Evolutionary conservation across 2,888 invertebrate species (phyloP).

Genomic region (Drosophila phalerata): DNA sequence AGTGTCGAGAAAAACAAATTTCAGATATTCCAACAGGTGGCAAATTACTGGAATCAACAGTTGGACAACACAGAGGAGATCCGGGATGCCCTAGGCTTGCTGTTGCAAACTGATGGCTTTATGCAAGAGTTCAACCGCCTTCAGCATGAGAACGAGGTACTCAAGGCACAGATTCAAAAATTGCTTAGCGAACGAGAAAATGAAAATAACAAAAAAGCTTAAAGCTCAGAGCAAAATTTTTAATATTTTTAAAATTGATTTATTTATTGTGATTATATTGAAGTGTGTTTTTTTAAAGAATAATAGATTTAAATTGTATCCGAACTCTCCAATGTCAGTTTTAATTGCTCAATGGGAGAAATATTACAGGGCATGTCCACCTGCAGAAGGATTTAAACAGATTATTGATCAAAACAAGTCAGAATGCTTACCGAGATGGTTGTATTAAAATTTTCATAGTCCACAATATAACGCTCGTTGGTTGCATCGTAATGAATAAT

Average conservation of each 20-base stretch:
- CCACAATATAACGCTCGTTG: conserved; percentile 87
- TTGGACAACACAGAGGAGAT: conserved; percentile 70
- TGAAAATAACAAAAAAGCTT: conserved; percentile 4
- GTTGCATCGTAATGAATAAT: conserved; percentile 87
- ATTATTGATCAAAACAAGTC: not conserved
- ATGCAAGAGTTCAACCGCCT: conserved; percentile 78
- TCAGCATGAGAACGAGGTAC: conserved; percentile 79
- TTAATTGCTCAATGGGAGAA: conserved; percentile 5
- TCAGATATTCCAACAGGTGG: conserved; percentile 73
- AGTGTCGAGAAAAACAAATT: conserved; percentile 74
- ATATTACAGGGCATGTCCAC: conserved; percentile 71
- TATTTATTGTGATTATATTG: conserved; percentile 5
- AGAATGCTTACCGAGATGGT: conserved; percentile 79
- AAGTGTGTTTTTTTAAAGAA: conserved; percentile 1
- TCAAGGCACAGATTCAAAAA: conserved; percentile 71
- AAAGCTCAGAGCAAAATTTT: not conserved
- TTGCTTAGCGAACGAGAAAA: conserved; percentile 35
- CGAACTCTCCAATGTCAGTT: not conserved
- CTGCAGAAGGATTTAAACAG: conserved; percentile 30
- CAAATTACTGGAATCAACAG: conserved; percentile 77
- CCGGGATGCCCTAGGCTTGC: conserved; percentile 69
- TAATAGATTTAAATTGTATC: conserved; percentile 5
- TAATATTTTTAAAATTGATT: conserved; percentile 3
- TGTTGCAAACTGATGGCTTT: conserved; percentile 82
- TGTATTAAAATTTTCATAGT: conserved; percentile 84